Percentiles rank a stretch among this genome's conserved stretches.
phyloP scores from a whole-genome alignment of 1,140 invertebrate species.

The Drosophila mauritiana region DNA sequence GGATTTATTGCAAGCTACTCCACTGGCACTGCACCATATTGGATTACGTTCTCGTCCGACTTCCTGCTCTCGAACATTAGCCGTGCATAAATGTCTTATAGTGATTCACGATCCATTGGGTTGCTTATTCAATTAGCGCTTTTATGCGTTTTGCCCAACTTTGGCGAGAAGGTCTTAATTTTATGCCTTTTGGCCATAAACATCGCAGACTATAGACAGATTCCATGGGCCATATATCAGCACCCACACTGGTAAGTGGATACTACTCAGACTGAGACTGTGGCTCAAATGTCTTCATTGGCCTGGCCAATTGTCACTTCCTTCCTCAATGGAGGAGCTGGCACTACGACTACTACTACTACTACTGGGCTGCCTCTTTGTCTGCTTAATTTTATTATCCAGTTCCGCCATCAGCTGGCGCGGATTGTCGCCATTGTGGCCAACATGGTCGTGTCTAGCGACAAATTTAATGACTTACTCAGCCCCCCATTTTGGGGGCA shows the following conservation, averaged over 20 bases:
- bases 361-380: slow-evolving; percentile 36
- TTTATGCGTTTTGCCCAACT: slow-evolving; percentile 75
- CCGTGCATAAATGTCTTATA: slow-evolving; percentile 60
- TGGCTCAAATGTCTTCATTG: slow-evolving; percentile 48
- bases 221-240: slow-evolving; percentile 39
- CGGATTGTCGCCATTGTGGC: slow-evolving; percentile 76
- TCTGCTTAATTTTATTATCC: slow-evolving; percentile 77
- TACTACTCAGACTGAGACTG: not conserved
- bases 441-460: slow-evolving; percentile 80
- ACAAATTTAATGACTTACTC: slow-evolving; percentile 83
- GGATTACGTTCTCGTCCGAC: slow-evolving; percentile 23
- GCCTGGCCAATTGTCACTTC: slow-evolving; percentile 64
- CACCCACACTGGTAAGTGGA: slow-evolving; percentile 21
- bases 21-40: slow-evolving; percentile 25
- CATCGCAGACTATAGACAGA: slow-evolving; percentile 28
- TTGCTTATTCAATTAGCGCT: slow-evolving; percentile 80
- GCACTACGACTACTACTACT: not conserved
- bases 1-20: slow-evolving; percentile 29
- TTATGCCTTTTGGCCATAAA: slow-evolving; percentile 76
- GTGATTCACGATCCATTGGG: slow-evolving; percentile 65
- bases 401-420: slow-evolving; percentile 64
- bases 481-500: slow-evolving; percentile 54
- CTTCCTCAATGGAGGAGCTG: slow-evolving; percentile 57
- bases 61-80: slow-evolving; percentile 46
- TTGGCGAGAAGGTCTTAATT: slow-evolving; percentile 68